phyloP scores from a whole-genome alignment of 23 tunicate genomes.

The Aplidium turbinatum region DNA sequence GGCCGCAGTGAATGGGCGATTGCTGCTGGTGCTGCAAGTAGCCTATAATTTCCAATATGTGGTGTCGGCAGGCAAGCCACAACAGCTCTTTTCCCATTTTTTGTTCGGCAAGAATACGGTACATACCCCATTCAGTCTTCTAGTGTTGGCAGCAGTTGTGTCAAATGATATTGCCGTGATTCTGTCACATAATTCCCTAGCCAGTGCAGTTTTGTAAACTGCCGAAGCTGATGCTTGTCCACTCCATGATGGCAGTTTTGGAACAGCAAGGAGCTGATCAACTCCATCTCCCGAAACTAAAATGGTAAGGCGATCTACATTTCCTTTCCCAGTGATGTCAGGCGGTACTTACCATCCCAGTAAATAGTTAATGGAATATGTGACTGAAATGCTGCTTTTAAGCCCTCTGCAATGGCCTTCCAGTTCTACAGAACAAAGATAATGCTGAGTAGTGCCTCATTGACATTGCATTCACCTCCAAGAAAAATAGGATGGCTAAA shows the following conservation, averaged over 20 bases:
- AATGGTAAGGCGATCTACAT: not conserved
- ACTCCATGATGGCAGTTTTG: constrained; percentile 5
- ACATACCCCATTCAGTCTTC: not conserved
- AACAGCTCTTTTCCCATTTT: constrained; percentile 3
- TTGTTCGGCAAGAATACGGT: constrained; percentile 9
- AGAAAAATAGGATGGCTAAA: no score
- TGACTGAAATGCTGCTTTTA: constrained; percentile 8
- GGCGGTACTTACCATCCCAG: constrained; percentile 17
- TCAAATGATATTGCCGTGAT: constrained; percentile 14
- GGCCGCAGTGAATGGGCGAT: not conserved
- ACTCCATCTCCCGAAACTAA: constrained; percentile 16
- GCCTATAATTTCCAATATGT: no score
- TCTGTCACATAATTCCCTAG: constrained; percentile 3
- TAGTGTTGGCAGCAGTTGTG: not conserved
- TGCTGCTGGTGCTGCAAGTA: not conserved
- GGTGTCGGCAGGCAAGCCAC: constrained; percentile 18
- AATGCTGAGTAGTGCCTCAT: no score
- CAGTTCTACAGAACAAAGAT: no score
- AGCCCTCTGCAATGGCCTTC: no score
- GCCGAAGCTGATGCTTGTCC: constrained; percentile 12
- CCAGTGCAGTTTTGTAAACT: constrained; percentile 5
- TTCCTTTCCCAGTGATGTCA: constrained; percentile 8
- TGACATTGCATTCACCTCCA: no score
- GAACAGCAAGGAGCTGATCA: constrained; percentile 12
- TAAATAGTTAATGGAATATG: constrained; percentile 8